Base-by-base conservation (phyloP, 2,113 vertebrate genomes). In the Brachyistius frenatus region DNA sequence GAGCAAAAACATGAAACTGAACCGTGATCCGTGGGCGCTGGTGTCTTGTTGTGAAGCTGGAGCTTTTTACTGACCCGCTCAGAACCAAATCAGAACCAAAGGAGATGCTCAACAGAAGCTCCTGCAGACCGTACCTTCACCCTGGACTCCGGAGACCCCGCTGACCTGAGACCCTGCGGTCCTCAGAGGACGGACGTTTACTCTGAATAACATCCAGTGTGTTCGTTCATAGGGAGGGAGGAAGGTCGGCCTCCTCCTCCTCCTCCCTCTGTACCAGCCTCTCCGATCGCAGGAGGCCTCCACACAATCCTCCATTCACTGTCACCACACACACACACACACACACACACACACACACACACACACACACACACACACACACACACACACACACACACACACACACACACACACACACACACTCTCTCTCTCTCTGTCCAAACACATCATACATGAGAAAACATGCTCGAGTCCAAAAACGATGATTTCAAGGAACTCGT, bases 301-400 rank as follows among this genome's bases (percentile, higher is more conserved):
- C 89, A 86, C 90, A 98, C 96, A 98, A 96, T 95, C 95, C 93
- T 76, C 94, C 90, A 97, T 97, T 97, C 96, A 93, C 78, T 35
- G 75, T 68, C 80, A 35, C 66, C 56, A 62, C 44, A 57, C 67
- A 70, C 53, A 74, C 73, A 70, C 80, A 35, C 66, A 39, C 56
- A 62, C 44, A 57, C 67, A 70, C 53, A 74, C 73, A n/a, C 5
- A 52, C 58, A 72, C 63, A 41, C 57, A 76, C 62, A 66, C 54
- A 56, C 66, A 33, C 11, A 39, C 55, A 35, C 41, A 23, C 60
- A 39, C 71, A 47, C 61, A 47, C 56, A 57, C 13, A 39, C 72
- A 37, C 61, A 35, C 55, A 74, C 31, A 35, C 13, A 35, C 41
- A 72, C 36, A 65, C 50, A 62, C 58, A 60, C 23, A 66, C 58